These are phyloP conservation scores for Cariama cristata DNA, from an alignment of 2,113 vertebrate species.

Conservation along the genomic window DNA sequence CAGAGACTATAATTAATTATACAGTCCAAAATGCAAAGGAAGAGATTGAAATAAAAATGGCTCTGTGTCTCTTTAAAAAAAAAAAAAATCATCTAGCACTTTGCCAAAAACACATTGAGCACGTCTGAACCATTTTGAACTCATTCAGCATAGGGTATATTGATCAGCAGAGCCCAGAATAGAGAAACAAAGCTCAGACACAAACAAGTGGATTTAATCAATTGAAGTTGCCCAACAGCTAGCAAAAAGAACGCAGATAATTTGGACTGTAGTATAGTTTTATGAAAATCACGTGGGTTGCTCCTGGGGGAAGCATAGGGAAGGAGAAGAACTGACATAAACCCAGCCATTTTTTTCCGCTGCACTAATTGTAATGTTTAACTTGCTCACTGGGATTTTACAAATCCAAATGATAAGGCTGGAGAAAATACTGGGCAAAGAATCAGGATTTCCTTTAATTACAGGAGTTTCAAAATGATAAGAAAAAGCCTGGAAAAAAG, in stretches of 20 bases:
- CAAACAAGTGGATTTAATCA: background rate
- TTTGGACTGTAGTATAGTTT: background rate
- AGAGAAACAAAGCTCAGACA: background rate
- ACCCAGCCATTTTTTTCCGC: background rate
- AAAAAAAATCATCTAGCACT: background rate
- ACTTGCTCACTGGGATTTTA: background rate
- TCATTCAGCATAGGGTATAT: background rate
- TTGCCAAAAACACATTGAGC: background rate
- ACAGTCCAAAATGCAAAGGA: background rate
- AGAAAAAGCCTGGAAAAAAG: background rate
- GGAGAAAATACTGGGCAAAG: background rate
- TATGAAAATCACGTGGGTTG: accelerated
- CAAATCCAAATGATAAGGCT: background rate
- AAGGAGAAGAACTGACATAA: background rate
- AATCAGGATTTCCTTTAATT: slow-evolving; percentile 1
- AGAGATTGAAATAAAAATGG: background rate
- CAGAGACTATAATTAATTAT: background rate
- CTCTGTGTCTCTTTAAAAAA: background rate
- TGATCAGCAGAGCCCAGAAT: background rate
- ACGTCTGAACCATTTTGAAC: background rate
- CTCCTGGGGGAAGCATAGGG: background rate
- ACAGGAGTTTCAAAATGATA: background rate
- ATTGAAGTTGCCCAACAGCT: background rate
- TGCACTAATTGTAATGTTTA: background rate
- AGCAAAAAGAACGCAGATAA: background rate